Conservation (phyloP, 2,113 vertebrate species). For the Tetrao urogallus region DNA sequence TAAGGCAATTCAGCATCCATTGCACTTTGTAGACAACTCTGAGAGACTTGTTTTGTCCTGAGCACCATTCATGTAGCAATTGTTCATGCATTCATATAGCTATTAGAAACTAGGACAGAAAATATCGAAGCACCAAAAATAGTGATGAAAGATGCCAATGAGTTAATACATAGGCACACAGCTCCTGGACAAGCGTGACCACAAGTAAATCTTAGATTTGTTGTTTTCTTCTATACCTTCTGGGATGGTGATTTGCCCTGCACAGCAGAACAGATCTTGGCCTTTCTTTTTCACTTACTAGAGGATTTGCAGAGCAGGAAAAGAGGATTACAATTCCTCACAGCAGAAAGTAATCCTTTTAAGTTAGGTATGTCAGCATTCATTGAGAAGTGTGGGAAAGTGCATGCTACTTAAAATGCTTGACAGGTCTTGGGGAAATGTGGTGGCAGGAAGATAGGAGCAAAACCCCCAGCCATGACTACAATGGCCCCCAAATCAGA, state of each 20-base stretch:
- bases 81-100: conserved; percentile 16
- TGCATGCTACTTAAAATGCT: conserved; percentile 52
- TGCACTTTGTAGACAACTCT: background rate
- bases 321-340: conserved; percentile 67
- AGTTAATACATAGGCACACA: conserved; percentile 55
- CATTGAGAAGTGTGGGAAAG: conserved; percentile 65
- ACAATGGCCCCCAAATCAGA: conserved; percentile 45
- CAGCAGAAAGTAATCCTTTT: conserved; percentile 65
- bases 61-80: background rate
- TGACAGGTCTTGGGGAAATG: conserved; percentile 55
- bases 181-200: conserved; percentile 54
- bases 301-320: conserved; percentile 70
- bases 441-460: conserved; percentile 47
- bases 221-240: conserved; percentile 60
- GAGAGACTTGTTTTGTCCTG: conserved; percentile 5
- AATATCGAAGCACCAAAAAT: conserved; percentile 54
- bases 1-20: background rate
- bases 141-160: conserved; percentile 22
- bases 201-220: conserved; percentile 63
- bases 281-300: conserved; percentile 57
- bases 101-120: conserved; percentile 28
- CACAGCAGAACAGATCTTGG: conserved; percentile 39
- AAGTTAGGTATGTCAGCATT: conserved; percentile 72
- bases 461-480: background rate
- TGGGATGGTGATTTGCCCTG: conserved; percentile 56